Conservation (phyloP, 1,140 invertebrate species). For the Aphidius ervi region DNA sequence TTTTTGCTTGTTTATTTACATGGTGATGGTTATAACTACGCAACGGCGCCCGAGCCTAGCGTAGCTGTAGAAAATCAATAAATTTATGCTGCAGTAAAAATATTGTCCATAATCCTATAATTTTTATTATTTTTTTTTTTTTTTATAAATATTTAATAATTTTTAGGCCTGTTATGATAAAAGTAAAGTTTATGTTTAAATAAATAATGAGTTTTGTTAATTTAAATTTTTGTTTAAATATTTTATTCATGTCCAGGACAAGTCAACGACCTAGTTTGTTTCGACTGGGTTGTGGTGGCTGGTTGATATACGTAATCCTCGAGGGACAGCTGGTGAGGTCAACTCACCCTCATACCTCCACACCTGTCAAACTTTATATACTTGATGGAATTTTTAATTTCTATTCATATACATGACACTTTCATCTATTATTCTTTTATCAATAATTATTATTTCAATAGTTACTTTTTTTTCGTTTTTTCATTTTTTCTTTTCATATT, state of each 20-base stretch:
- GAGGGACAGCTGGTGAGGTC: constrained; percentile 37
- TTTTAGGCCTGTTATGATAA: neutral
- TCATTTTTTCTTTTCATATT: too few relatives aligned
- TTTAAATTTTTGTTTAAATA: too few relatives aligned
- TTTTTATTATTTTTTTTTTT: constrained; percentile 1
- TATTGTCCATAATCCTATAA: constrained; percentile 36
- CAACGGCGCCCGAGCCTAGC: constrained; percentile 24
- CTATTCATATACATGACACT: constrained; percentile 12
- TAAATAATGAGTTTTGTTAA: neutral
- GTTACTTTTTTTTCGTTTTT: too few relatives aligned
- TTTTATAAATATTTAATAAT: neutral
- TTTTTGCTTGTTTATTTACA: constrained; percentile 48
- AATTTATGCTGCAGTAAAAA: constrained; percentile 48
- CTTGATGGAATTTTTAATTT: constrained; percentile 48
- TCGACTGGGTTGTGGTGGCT: neutral
- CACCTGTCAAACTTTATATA: constrained; percentile 39
- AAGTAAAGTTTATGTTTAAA: neutral
- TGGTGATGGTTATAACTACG: constrained; percentile 10
- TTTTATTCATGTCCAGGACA: too few relatives aligned
- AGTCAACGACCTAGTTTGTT: neutral
- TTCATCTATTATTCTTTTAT: constrained; percentile 10
- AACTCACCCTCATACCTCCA: constrained; percentile 27
- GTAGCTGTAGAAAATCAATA: constrained; percentile 49
- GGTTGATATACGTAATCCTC: constrained; percentile 30
- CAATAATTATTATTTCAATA: too few relatives aligned